phyloP scores from a whole-genome alignment of 2,888 invertebrate species.

The Acanthopleura granulata region DNA sequence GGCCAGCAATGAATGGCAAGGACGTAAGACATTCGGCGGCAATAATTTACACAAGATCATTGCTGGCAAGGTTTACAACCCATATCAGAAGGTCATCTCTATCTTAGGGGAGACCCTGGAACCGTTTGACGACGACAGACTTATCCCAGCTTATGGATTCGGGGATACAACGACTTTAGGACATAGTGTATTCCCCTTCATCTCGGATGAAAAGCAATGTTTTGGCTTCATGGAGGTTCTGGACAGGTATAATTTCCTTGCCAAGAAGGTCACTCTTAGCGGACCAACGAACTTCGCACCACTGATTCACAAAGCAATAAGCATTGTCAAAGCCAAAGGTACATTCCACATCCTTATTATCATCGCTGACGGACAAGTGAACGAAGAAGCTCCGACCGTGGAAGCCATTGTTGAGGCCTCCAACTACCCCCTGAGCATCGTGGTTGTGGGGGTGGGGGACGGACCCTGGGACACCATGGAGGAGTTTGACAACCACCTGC shows the following conservation, averaged over 20 bases:
- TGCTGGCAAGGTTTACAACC: slow-evolving; percentile 67
- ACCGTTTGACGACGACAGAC: slow-evolving; percentile 61
- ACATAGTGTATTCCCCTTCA: slow-evolving; percentile 60
- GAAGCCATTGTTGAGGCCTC: slow-evolving; percentile 72
- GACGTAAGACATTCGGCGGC: slow-evolving; percentile 70
- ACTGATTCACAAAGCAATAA: slow-evolving; percentile 71
- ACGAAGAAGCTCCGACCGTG: slow-evolving; percentile 70
- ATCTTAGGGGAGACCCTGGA: slow-evolving; percentile 65
- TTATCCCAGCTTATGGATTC: slow-evolving; percentile 66
- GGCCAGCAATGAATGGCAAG: slow-evolving; percentile 74
- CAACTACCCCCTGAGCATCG: slow-evolving; percentile 71
- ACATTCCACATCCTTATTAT: slow-evolving; percentile 70
- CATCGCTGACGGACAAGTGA: slow-evolving; percentile 73
- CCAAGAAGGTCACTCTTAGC: slow-evolving; percentile 68
- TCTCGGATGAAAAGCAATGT: slow-evolving; percentile 47
- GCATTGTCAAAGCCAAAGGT: slow-evolving; percentile 65
- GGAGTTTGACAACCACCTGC: slow-evolving; percentile 71
- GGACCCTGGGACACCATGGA: slow-evolving; percentile 73
- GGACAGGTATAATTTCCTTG: slow-evolving; percentile 69
- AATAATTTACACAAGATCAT: slow-evolving; percentile 68
- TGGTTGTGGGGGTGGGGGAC: slow-evolving; percentile 73
- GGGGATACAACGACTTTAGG: slow-evolving; percentile 63
- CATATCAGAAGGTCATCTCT: slow-evolving; percentile 70
- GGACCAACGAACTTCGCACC: slow-evolving; percentile 73
- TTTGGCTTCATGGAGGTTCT: slow-evolving; percentile 62